Evolutionary conservation across 2,797 vertebrate genomes (phyloP).

Genomic region (Pipistrellus pipistrellus): DNA sequence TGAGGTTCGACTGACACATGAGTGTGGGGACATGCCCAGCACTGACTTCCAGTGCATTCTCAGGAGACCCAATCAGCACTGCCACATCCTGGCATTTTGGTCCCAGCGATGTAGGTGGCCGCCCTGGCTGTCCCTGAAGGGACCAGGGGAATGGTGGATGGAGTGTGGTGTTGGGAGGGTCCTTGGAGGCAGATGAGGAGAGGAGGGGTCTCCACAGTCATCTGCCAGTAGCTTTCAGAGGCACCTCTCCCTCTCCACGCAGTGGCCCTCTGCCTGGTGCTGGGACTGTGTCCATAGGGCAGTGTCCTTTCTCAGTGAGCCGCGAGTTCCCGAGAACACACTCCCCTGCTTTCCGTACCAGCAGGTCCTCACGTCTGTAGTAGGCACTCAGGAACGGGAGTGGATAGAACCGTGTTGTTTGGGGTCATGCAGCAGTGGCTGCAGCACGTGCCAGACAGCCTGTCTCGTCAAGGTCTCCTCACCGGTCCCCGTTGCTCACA

Average conservation of each 20-base stretch:
- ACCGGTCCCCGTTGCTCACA: rapidly evolving
- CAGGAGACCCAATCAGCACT: background rate
- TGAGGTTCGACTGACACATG: background rate
- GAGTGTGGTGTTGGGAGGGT: background rate
- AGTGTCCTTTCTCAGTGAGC: background rate
- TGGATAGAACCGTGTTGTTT: background rate
- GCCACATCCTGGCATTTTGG: background rate
- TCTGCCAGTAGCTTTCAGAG: background rate
- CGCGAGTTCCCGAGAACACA: background rate
- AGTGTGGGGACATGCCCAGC: background rate
- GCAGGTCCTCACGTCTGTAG: background rate
- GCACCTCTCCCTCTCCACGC: background rate
- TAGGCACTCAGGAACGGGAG: background rate
- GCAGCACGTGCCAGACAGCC: background rate
- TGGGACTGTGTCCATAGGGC: background rate
- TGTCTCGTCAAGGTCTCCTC: background rate
- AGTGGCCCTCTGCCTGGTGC: background rate
- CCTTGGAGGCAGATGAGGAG: background rate
- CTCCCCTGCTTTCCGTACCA: background rate
- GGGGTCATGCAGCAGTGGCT: background rate
- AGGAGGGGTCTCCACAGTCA: background rate
- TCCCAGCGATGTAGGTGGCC: background rate
- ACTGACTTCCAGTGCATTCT: background rate
- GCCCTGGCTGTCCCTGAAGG: background rate
- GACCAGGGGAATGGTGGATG: background rate